A percentile compares a stretch with the other conserved stretches of the same genome.
Evolutionary conservation across 2,888 invertebrate genomes (phyloP).

Genomic region (Ischnura elegans): DNA sequence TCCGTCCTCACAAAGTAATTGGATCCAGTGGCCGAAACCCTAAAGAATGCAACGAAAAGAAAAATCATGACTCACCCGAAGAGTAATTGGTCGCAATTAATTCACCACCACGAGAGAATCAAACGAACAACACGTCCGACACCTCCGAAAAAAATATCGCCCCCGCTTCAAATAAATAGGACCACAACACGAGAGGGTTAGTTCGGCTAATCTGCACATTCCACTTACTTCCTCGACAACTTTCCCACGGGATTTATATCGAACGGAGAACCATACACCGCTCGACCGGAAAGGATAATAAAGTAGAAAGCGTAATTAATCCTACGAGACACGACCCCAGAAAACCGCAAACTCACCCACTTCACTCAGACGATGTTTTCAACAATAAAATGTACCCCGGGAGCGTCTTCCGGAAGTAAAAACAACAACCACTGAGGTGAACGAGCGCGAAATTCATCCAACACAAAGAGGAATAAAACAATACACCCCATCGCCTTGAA

Average conservation of each 20-base stretch:
- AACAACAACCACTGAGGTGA: neutral
- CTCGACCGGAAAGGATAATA: neutral
- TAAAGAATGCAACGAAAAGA: slow-evolving; percentile 8
- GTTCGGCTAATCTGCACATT: neutral
- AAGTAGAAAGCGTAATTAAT: neutral
- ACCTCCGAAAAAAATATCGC: neutral
- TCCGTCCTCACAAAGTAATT: neutral
- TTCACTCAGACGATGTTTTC: neutral
- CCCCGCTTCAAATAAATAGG: neutral
- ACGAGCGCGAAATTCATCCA: neutral
- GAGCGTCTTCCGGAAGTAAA: neutral
- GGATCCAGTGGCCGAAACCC: neutral
- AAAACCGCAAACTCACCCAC: neutral
- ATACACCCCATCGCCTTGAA: neutral
- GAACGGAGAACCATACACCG: neutral
- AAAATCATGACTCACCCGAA: neutral
- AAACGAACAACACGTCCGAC: neutral
- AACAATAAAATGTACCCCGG: neutral
- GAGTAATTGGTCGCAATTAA: slow-evolving; percentile 19
- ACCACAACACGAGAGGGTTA: neutral
- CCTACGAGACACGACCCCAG: neutral
- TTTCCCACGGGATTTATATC: neutral
- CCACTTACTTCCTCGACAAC: neutral
- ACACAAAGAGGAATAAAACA: neutral
- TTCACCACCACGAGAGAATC: neutral